These are phyloP conservation scores for Idris sp. DNA, from an alignment of 1,140 invertebrate genomes.

Conservation along the genomic window DNA sequence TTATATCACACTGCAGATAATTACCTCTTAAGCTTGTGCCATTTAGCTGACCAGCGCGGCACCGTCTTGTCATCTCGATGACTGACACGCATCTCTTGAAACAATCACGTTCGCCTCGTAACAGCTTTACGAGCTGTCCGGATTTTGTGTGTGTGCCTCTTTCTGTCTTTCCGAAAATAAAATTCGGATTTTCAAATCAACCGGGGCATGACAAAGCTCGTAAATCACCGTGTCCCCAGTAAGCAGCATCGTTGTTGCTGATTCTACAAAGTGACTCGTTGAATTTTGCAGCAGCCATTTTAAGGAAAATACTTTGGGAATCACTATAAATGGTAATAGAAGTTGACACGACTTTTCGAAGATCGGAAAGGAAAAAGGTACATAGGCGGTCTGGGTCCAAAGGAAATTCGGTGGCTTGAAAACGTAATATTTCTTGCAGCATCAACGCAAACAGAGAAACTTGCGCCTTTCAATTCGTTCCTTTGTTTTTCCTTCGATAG, in stretches of 20 bases:
- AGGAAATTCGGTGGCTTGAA: constrained; percentile 63
- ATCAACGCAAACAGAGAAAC: constrained; percentile 69
- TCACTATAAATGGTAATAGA: constrained; percentile 78
- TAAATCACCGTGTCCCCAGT: constrained; percentile 58
- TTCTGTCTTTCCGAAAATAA: constrained; percentile 48
- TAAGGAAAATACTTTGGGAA: constrained; percentile 68
- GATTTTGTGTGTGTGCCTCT: too few species aligned
- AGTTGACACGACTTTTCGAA: constrained; percentile 60
- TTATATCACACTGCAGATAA: constrained; percentile 43
- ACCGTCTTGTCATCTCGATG: constrained; percentile 37
- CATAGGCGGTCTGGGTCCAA: constrained; percentile 41
- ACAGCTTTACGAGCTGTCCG: constrained; percentile 31
- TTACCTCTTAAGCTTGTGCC: constrained; percentile 38
- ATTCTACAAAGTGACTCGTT: constrained; percentile 54
- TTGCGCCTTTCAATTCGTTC: constrained; percentile 13
- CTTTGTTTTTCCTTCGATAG: constrained; percentile 51
- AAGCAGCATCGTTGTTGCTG: constrained; percentile 48
- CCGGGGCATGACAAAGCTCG: constrained; percentile 64
- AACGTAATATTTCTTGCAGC: constrained; percentile 74
- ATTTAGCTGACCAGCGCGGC: constrained; percentile 37
- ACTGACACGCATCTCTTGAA: constrained; percentile 47
- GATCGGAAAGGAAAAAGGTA: constrained; percentile 34
- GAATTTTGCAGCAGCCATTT: constrained; percentile 57
- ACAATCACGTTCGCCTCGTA: constrained; percentile 39
- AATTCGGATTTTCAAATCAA: constrained; percentile 44